These are phyloP conservation scores for Calliphora vicina DNA, from an alignment of 1,140 invertebrate genomes.

Conservation along the genomic window DNA sequence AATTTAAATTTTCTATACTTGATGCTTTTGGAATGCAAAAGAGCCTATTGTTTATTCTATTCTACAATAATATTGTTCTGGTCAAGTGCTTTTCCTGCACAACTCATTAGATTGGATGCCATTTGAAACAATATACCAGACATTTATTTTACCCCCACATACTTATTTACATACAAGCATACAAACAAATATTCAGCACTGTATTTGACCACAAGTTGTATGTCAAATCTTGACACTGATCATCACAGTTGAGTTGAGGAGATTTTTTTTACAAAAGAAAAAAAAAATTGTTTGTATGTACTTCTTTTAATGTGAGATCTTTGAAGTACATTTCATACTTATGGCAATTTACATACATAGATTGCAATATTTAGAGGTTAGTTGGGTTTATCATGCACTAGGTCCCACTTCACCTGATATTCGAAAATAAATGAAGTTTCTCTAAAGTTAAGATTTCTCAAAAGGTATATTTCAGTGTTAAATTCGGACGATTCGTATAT, in stretches of 20 bases:
- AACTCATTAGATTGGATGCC: not conserved
- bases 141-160: not conserved
- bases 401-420: too few relatives aligned
- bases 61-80: constrained; percentile 10
- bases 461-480: too few relatives aligned
- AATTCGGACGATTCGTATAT: too few relatives aligned
- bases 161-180: too few relatives aligned
- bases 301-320: not conserved
- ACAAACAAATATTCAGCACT: too few relatives aligned
- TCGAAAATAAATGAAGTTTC: too few relatives aligned
- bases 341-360: too few relatives aligned
- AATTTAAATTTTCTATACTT: not conserved
- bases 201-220: constrained; percentile 25
- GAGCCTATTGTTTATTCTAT: not conserved
- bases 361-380: too few relatives aligned
- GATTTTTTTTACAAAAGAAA: not conserved
- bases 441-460: too few relatives aligned
- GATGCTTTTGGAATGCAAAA: not conserved
- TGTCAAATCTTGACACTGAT: constrained; percentile 61
- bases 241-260: constrained; percentile 45
- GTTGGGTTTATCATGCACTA: too few relatives aligned
- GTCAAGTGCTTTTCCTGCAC: constrained; percentile 1
- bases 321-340: not conserved
- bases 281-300: not conserved
- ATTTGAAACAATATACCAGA: not conserved